Conservation (phyloP, 2,888 invertebrate species). For the Desoria tigrina region DNA sequence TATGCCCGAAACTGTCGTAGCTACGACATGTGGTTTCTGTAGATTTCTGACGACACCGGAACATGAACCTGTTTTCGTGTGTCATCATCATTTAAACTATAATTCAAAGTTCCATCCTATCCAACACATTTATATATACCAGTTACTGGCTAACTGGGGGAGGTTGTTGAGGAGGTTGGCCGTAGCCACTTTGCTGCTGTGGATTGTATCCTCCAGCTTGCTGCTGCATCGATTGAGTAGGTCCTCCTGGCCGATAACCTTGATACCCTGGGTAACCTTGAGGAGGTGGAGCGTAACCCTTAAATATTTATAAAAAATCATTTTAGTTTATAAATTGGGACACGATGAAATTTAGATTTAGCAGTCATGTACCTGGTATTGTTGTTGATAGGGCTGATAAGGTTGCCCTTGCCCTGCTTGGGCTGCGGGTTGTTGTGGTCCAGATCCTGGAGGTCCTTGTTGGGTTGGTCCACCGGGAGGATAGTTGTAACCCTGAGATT, state of each 20-base stretch:
- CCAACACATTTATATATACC: too few relatives aligned
- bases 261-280: constrained; percentile 19
- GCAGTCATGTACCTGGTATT: constrained; percentile 59
- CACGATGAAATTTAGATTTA: not conserved
- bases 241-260: constrained; percentile 13
- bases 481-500: constrained; percentile 51
- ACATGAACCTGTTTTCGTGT: too few relatives aligned
- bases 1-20: too few relatives aligned
- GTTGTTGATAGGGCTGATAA: constrained; percentile 56
- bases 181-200: constrained; percentile 14
- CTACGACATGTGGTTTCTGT: too few relatives aligned
- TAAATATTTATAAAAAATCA: constrained; percentile 13
- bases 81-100: too few relatives aligned
- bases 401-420: constrained; percentile 52
- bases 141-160: constrained; percentile 18
- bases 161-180: constrained; percentile 18
- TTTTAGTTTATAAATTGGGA: not conserved
- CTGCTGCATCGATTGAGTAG: constrained; percentile 3
- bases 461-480: constrained; percentile 55
- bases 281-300: constrained; percentile 48
- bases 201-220: constrained; percentile 22
- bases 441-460: constrained; percentile 58
- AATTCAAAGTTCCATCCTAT: too few relatives aligned
- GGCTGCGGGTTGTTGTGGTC: constrained; percentile 47
- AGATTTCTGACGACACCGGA: too few relatives aligned